Base-by-base conservation (phyloP, 2,113 vertebrate genomes). In the Alouatta palliata region DNA sequence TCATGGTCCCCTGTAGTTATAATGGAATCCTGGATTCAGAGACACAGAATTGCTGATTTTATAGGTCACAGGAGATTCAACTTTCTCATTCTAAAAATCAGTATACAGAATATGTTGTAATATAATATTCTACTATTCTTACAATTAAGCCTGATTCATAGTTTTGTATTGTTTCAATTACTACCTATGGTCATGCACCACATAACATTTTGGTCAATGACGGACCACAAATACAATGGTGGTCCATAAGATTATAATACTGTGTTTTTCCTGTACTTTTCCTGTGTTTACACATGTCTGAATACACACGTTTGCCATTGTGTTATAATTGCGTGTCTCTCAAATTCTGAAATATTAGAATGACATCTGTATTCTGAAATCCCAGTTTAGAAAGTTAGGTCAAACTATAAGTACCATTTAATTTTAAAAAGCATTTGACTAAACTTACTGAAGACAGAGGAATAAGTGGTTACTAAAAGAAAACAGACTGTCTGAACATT, bases 71-170 rank as follows among this genome's bases (percentile, higher is more conserved):
- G 30, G 27, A 94, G 49, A 58, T 27, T 64, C 79, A 71, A 64
- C 21, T 2, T 54, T 73, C 30, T 54, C 30, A 56, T 58, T 93
- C 49, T 61, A 43, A 81, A 82, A 68, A 37, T 27, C 66, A 37
- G 32, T 79, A 84, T 37, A 81, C 32, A 45, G 11, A 43, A 52
- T 71, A 30, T 81, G 17, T 79, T n/a, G 40, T 17, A 68, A 52
- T 16, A 58, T n/a, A n/a, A 23, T 90, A 19, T 71, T 93, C 70
- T 82, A 87, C 35, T 85, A 25, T 73, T 90, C 8, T 16, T 89
- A 19, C 73, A 90, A 87, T 96, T 80, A 93, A 96, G 16, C 68
- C 45, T 84, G 80, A 91, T 93, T 95, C 64, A 87, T 47, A 88
- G 49, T 25, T 64, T 35, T 52, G 5, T 45, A 66, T 81, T 77